Evolutionary conservation across 2,797 vertebrate species (phyloP).

Genomic region (Anguilla pacifica): DNA sequence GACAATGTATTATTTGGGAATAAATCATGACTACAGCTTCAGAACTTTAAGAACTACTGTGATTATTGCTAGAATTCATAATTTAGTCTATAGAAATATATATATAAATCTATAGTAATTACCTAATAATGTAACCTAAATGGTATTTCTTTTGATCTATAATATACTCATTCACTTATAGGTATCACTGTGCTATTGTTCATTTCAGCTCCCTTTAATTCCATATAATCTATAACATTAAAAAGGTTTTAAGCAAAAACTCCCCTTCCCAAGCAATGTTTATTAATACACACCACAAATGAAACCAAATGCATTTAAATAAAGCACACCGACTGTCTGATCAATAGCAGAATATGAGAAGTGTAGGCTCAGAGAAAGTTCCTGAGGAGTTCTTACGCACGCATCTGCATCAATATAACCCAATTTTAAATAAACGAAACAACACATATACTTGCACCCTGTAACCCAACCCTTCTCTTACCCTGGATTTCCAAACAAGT

Average conservation of each 20-base stretch:
- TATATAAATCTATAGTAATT: background rate
- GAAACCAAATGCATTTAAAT: constrained; percentile 8
- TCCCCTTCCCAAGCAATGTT: background rate
- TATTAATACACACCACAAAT: background rate
- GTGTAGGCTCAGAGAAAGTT: background rate
- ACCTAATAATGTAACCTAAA: background rate
- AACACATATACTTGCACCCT: background rate
- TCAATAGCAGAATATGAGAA: background rate
- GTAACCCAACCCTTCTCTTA: background rate
- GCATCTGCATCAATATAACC: background rate
- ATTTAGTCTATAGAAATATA: background rate
- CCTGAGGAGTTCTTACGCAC: background rate
- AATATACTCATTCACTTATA: background rate
- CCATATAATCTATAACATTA: background rate
- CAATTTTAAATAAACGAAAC: background rate
- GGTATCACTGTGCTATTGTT: background rate
- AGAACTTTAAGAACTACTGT: background rate
- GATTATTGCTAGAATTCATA: background rate
- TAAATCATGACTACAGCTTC: background rate
- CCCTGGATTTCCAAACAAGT: background rate
- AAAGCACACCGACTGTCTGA: background rate
- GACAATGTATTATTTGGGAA: background rate
- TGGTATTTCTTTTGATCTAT: background rate
- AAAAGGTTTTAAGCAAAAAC: background rate
- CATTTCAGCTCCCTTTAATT: constrained; percentile 2